phyloP scores from a whole-genome alignment of 2,797 vertebrate species.

The Enteromius afrohamiltoni region DNA sequence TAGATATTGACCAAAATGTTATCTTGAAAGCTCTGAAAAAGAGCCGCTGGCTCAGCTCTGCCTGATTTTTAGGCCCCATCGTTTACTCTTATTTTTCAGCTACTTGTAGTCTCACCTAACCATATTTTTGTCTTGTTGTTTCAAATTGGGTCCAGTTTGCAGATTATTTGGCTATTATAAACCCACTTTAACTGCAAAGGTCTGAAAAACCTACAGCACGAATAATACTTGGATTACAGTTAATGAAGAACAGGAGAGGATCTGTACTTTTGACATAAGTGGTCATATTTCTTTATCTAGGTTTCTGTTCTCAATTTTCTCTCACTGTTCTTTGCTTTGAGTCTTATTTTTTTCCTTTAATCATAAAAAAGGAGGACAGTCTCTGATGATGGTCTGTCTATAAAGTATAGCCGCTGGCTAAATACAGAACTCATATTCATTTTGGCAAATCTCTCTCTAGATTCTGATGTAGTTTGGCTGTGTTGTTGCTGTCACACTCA shows the following conservation, averaged over 20 bases:
- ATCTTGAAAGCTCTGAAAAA: neutral
- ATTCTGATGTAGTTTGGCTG: conserved; percentile 37
- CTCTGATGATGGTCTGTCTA: conserved; percentile 56
- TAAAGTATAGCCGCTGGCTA: conserved; percentile 20
- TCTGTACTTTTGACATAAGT: conserved; percentile 8
- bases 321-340: neutral
- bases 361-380: conserved; percentile 31
- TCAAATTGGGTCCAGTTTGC: neutral
- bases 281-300: conserved; percentile 2
- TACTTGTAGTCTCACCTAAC: neutral
- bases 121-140: neutral
- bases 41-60: neutral
- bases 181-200: neutral
- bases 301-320: conserved; percentile 32
- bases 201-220: neutral
- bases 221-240: neutral
- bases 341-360: conserved; percentile 8
- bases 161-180: neutral
- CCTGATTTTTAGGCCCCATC: neutral
- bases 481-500: conserved; percentile 21
- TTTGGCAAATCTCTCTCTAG: conserved; percentile 37
- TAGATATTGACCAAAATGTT: neutral
- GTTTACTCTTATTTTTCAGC: neutral
- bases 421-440: conserved; percentile 35
- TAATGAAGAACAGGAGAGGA: neutral